These are phyloP conservation scores for Craterocephalus amniculus DNA, from an alignment of 2,797 vertebrate species.

Conservation along the genomic window DNA sequence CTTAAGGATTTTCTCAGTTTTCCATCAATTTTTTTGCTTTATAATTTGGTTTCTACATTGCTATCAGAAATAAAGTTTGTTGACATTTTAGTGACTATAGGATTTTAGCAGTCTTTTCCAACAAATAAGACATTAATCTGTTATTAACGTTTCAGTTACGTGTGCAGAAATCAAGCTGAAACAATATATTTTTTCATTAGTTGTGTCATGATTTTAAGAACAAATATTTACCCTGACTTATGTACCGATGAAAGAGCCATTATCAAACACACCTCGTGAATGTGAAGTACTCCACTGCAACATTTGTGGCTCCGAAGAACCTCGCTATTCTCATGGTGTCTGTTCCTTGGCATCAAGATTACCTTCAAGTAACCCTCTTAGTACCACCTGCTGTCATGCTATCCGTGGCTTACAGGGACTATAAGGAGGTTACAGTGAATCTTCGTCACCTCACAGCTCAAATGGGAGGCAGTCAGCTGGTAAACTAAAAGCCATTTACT, in stretches of 20 bases:
- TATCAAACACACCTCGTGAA: constrained; percentile 15
- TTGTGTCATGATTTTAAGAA: not conserved
- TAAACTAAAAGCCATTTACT: constrained; percentile 42
- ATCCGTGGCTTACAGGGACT: constrained; percentile 69
- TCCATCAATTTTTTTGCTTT: constrained; percentile 28
- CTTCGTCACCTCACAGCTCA: constrained; percentile 63
- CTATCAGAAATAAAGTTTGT: constrained; percentile 69
- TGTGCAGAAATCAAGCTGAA: not conserved
- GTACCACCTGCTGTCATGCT: constrained; percentile 74
- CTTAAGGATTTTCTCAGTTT: constrained; percentile 32
- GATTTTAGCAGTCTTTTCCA: constrained; percentile 11
- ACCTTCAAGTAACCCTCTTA: constrained; percentile 78
- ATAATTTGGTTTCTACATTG: constrained; percentile 56
- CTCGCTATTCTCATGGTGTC: constrained; percentile 47
- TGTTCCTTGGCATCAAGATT: constrained; percentile 67
- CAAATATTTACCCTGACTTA: not conserved
- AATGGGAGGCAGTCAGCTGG: constrained; percentile 44
- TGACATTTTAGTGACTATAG: constrained; percentile 49
- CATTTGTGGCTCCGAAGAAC: constrained; percentile 18
- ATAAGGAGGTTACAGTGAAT: constrained; percentile 72
- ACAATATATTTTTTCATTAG: not conserved
- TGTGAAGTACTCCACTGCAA: constrained; percentile 28
- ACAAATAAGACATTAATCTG: not conserved
- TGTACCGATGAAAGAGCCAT: constrained; percentile 1
- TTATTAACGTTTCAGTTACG: not conserved